phyloP scores from a whole-genome alignment of 2,888 invertebrate genomes.

The Tethea ocularis region DNA sequence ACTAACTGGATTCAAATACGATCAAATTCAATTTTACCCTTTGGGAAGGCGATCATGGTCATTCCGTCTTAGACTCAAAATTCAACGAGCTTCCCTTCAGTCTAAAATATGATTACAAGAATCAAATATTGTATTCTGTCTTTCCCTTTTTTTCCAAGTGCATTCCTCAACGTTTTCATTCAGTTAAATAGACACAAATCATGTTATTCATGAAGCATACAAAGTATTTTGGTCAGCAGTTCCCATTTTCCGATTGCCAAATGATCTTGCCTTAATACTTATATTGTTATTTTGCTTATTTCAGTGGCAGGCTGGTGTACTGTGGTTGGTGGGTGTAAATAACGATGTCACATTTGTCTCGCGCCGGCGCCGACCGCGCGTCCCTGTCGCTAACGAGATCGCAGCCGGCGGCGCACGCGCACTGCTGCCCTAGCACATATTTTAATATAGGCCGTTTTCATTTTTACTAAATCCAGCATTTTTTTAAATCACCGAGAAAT shows the following conservation, averaged over 20 bases:
- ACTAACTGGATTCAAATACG: background rate
- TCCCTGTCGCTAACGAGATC: constrained; percentile 35
- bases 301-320: constrained; percentile 9
- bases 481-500: too few relatives aligned
- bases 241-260: background rate
- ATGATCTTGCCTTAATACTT: background rate
- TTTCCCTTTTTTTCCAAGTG: too few relatives aligned
- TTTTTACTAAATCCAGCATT: too few relatives aligned
- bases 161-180: background rate
- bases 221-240: background rate
- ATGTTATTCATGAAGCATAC: too few relatives aligned
- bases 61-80: background rate
- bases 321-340: constrained; percentile 41
- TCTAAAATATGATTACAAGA: too few relatives aligned
- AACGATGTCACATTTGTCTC: constrained; percentile 45
- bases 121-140: too few relatives aligned
- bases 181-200: background rate
- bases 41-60: background rate
- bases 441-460: background rate
- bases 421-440: constrained; percentile 11
- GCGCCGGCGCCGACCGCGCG: constrained; percentile 35
- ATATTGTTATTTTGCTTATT: constrained; percentile 5
- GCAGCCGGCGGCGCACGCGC: constrained; percentile 42
- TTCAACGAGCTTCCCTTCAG: background rate
- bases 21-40: too few relatives aligned